Evolutionary conservation across 1,140 invertebrate genomes (phyloP).

Genomic region (Brachionus manjavacas): DNA sequence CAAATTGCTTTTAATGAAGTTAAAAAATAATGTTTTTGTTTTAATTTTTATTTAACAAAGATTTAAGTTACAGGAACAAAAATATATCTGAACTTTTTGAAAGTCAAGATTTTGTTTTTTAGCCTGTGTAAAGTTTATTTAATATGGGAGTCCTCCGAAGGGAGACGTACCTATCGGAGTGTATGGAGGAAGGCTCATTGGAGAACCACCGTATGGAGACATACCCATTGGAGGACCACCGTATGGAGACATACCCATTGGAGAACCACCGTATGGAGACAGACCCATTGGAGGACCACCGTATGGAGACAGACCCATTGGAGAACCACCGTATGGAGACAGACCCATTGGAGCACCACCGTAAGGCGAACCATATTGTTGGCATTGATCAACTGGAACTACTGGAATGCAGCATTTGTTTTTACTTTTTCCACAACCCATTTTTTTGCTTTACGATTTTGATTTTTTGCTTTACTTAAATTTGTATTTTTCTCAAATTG

Average conservation of each 20-base stretch:
- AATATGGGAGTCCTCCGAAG: neutral
- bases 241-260: neutral
- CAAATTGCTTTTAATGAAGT: neutral
- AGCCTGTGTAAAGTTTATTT: neutral
- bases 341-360: neutral
- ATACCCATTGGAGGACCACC: neutral
- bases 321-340: neutral
- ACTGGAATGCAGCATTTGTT: neutral
- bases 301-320: neutral
- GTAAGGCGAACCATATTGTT: neutral
- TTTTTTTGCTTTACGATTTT: neutral
- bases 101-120: neutral
- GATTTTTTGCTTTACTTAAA: neutral
- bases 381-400: neutral
- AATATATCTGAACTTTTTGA: neutral
- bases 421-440: neutral
- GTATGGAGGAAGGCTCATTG: neutral
- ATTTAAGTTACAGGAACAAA: neutral
- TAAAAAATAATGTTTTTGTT: neutral
- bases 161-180: neutral
- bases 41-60: neutral
- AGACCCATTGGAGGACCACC: neutral
- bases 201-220: neutral
- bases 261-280: neutral
- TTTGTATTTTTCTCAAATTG: neutral